Percentiles rank a stretch among this genome's conserved stretches.
Conservation (phyloP, 2,888 invertebrate species). For the Drosophila planitibia region DNA sequence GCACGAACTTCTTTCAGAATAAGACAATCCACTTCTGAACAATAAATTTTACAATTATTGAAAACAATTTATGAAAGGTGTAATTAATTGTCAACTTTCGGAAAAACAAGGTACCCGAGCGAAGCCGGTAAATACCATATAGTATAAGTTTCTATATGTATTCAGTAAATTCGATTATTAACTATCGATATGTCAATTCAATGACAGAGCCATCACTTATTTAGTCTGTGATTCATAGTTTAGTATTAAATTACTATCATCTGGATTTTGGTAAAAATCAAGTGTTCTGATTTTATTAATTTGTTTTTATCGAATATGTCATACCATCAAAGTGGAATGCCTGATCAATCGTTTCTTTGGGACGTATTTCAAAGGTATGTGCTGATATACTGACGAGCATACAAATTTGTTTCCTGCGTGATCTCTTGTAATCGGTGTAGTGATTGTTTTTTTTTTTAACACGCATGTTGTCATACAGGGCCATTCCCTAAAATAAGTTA, state of each 20-base stretch:
- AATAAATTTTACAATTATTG: not conserved
- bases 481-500: not conserved
- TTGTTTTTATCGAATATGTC: constrained; percentile 65
- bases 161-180: not conserved
- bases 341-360: constrained; percentile 92
- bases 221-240: constrained; percentile 14
- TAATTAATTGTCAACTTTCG: not conserved
- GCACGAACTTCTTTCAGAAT: not conserved
- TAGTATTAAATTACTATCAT: not conserved
- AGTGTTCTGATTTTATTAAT: not conserved
- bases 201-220: constrained; percentile 1
- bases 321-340: constrained; percentile 89
- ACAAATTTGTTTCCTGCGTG: not conserved
- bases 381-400: not conserved
- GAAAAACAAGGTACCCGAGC: not conserved
- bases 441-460: not conserved
- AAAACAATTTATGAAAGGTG: not conserved
- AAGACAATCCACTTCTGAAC: not conserved
- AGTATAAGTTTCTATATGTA: not conserved
- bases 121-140: not conserved
- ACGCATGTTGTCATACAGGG: not conserved
- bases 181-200: constrained; percentile 9
- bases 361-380: constrained; percentile 89
- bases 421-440: not conserved
- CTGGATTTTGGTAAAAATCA: not conserved